Evolutionary conservation across 1,140 invertebrate species (phyloP), one percentile per base, ranked within the genome.

Genomic region (Antheraea mylitta): DNA sequence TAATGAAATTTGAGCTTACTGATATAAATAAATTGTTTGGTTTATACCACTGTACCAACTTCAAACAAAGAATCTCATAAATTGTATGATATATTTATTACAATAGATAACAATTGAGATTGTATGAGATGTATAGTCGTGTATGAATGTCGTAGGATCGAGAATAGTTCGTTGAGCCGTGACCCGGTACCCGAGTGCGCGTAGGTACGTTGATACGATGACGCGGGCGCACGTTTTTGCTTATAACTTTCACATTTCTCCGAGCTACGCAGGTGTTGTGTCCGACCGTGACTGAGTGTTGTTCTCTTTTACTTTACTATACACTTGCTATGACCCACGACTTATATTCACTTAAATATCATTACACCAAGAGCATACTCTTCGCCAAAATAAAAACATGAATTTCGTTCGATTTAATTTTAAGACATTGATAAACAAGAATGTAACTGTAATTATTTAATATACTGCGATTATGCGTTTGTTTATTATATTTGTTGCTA

Each of bases 221-320:
- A 53, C 45, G 38, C 38, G 38, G 38, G 8, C 38, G 38, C 11
- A 42, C 38, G 45, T 53, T 53, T 53, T 53, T 53, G 45, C 45
- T 53, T 53, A 13, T 53, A 13, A 53, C 45, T 53, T 53, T 53
- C 45, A 53, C 45, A 53, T 53, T 53, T 53, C 45, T 53, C 45
- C 45, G 45, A 53, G 45, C 45, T 13, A 53, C 45, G 45, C 45
- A 53, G 45, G 45, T 53, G 45, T 53, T 53, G 11, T 13, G 45
- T n/a, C 45, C 45, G 45, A 53, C 45, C 45, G 45, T 53, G 45
- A 53, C 45, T 53, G 11, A 16, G 11, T 53, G 16, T 53, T 53
- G 45, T 53, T 53, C 45, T 53, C 45, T 53, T 53, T 53, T 53
- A 53, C 45, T 53, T 53, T 53, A 16, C 5, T 16, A 13, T 16